phyloP scores from a whole-genome alignment of 2,113 vertebrate genomes.

The Regulus satrapa region DNA sequence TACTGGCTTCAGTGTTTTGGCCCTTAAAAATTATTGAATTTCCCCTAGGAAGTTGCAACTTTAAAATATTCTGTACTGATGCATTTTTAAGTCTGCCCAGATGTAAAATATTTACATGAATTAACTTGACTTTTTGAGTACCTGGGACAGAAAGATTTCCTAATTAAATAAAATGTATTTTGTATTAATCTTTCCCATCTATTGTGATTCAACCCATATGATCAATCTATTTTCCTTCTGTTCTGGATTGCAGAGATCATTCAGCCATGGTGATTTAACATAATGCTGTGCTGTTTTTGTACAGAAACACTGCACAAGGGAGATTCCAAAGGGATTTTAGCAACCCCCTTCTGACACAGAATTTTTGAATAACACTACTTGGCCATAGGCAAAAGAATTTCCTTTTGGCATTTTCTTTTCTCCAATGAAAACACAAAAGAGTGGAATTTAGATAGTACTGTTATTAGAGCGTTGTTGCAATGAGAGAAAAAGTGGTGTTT shows the following conservation, averaged over 20 bases:
- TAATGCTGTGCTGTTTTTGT: background rate
- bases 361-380: slow-evolving; percentile 25
- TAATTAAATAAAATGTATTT: slow-evolving; percentile 26
- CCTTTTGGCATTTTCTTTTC: slow-evolving; percentile 32
- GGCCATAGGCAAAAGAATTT: slow-evolving; percentile 53
- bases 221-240: slow-evolving; percentile 3
- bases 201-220: slow-evolving; percentile 5
- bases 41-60: slow-evolving; percentile 18
- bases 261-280: background rate
- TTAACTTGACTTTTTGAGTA: slow-evolving; percentile 20
- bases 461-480: background rate
- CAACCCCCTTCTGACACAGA: background rate
- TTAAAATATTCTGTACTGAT: slow-evolving; percentile 8
- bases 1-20: slow-evolving; percentile 6
- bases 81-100: slow-evolving; percentile 43
- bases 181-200: background rate
- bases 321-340: slow-evolving; percentile 49
- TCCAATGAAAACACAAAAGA: slow-evolving; percentile 54
- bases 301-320: slow-evolving; percentile 17
- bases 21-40: slow-evolving; percentile 17
- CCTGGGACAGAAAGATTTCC: background rate
- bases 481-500: background rate
- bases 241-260: background rate
- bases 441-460: slow-evolving; percentile 38
- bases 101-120: slow-evolving; percentile 32